Evolutionary conservation across 35 echinoderm and acorn worm genomes (phyloP), one percentile per base, ranked within the genome.

Genomic region (Patiria miniata): DNA sequence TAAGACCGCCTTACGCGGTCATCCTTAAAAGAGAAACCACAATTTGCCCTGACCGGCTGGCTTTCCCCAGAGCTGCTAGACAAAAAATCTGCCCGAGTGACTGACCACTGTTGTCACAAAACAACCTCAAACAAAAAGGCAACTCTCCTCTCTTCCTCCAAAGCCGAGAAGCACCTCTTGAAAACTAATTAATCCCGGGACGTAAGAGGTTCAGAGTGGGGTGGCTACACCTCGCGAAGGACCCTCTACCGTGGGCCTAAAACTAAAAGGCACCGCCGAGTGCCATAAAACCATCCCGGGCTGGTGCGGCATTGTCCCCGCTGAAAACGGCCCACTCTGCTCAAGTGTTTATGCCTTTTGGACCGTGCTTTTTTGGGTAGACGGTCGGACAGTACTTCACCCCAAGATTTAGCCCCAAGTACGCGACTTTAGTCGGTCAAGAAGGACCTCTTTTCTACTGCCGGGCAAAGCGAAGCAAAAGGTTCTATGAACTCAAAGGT

Each of bases 141-240:
- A 23, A 32, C 2, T 34, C 26, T 73, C 65, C 26, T 14, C 26
- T 0, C 26, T 10, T 73, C 65, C 26, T 14, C 26, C 26, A 73
- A 73, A 73, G 65, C 65, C 65, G n/a, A n/a, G n/a, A 73, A 73
- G 65, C 1, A 73, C 65, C 34, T 34, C 65, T 69, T 36, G 2
- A 73, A 73, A 73, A 73, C 65, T 73, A 73, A 73, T 73, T 73
- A 73, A 73, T 73, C 65, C 30, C 26, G 2, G 65, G 65, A 32
- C 65, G 29, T 73, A 73, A 73, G 65, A 73, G 65, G 29, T 73
- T 34, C 21, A 30, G 34, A 73, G 65, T 28, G 65, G 65, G 65
- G 65, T 34, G 19, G 14, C 42, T 47, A 6, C 42, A 47, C n/a
- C n/a, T 47, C 4, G 42, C 42, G 29, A 14, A 34, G 65, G 65